Evolutionary conservation across 2,888 invertebrate species (phyloP).

Genomic region (Meiosimyza platycephala): DNA sequence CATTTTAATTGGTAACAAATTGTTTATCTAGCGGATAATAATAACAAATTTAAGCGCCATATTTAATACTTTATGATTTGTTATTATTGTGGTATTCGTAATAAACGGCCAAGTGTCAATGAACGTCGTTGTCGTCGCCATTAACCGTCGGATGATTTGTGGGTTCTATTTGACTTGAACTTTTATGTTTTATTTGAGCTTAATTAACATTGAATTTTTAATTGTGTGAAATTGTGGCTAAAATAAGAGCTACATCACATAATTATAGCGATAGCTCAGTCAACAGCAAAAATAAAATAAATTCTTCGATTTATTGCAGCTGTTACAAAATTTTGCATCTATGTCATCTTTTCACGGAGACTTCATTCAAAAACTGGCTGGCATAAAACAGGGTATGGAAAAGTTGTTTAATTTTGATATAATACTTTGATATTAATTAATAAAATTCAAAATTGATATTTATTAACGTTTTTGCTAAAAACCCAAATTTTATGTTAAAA

Average conservation of each 20-base stretch:
- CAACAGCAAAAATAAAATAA: neutral
- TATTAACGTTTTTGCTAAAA: too few relatives aligned
- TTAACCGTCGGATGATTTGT: slow-evolving; percentile 27
- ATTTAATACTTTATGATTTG: slow-evolving; percentile 38
- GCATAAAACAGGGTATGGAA: slow-evolving; percentile 51
- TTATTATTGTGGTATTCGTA: slow-evolving; percentile 28
- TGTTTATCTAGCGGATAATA: slow-evolving; percentile 43
- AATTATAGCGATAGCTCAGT: neutral
- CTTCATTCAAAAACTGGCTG: slow-evolving; percentile 52
- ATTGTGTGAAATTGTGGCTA: slow-evolving; percentile 25
- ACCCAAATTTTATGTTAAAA: too few relatives aligned
- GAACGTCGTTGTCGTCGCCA: slow-evolving; percentile 27
- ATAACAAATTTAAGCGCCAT: slow-evolving; percentile 30
- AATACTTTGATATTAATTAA: neutral
- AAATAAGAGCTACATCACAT: neutral
- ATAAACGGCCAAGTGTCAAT: slow-evolving; percentile 34
- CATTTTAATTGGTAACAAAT: slow-evolving; percentile 37
- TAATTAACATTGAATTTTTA: slow-evolving; percentile 47
- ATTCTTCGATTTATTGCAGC: neutral
- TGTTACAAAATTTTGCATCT: neutral
- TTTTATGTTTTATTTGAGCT: slow-evolving; percentile 38
- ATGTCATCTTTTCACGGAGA: slow-evolving; percentile 54
- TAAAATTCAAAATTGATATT: too few relatives aligned
- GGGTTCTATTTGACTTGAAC: neutral
- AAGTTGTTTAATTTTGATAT: neutral